Percentiles rank a stretch among this genome's conserved stretches.
Conservation (phyloP, 2,797 vertebrate genomes). For the Chloroceryle amazona region DNA sequence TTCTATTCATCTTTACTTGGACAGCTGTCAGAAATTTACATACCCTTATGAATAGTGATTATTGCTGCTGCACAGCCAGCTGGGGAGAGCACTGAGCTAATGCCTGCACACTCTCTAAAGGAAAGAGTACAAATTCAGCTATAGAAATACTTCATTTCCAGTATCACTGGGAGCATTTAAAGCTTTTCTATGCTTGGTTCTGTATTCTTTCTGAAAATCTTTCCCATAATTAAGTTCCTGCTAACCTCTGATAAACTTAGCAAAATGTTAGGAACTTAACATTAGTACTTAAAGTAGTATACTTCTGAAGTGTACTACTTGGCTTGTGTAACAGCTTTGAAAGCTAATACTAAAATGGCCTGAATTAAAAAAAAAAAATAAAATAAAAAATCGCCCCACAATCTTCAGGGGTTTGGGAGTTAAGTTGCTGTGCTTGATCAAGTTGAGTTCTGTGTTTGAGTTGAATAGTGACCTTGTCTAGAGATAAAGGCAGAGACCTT, state of each 20-base stretch:
- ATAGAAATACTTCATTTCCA: neutral
- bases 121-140: neutral
- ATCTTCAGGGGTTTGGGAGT: neutral
- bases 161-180: neutral
- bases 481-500: neutral
- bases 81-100: constrained; percentile 20
- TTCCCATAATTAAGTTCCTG: neutral
- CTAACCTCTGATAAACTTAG: neutral
- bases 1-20: constrained; percentile 34
- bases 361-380: neutral
- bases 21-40: constrained; percentile 64
- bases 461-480: neutral
- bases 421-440: neutral
- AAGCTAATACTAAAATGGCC: neutral
- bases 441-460: neutral
- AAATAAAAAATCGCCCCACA: neutral
- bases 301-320: neutral
- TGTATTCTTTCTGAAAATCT: neutral
- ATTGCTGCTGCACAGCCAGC: constrained; percentile 43
- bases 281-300: neutral
- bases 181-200: neutral
- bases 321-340: neutral
- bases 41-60: constrained; percentile 52
- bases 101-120: neutral
- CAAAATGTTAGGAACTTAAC: neutral